Evolutionary conservation across 2,888 invertebrate species (phyloP), one percentile per base, ranked within the genome.

Genomic region (Euplagia quadripunctaria): DNA sequence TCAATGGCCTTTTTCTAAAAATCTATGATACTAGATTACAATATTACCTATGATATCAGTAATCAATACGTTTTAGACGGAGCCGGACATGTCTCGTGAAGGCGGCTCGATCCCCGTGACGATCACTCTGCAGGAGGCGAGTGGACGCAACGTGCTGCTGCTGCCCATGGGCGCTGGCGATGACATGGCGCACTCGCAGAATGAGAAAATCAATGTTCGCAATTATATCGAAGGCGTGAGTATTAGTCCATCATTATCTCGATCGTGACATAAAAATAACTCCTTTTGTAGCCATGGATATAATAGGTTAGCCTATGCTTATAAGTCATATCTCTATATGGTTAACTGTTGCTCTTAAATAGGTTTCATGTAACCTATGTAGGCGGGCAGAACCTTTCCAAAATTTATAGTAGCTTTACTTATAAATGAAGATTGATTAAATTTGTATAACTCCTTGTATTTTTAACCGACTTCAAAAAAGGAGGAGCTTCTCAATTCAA

Each of bases 31-130:
- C 41, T 63, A 46, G 11, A 46, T 11, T 11, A 46, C 11, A 11
- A 46, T 11, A 46, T 46, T 46, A 46, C 7, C 46, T 46, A 46
- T 46, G 14, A 65, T 65, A 65, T 12, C 14, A 20, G 16, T 31
- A 9, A 41, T 66, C 14, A n/a, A 14, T 58, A 41, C 63, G 16
- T 74, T 66, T 6, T 51, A 97, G 86, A 97, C 98, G 4, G 98
- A 98, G 65, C 99, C 99, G 0, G 99, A 99, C 94, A 97, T 99
- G 96, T 99, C 98, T 0, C 97, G 99, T 72, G 99, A 99, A 93
- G 99, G 99, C 73, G 99, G 99, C 31, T 99, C 99, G 65, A 99
- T 99, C 93, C 99, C 99, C 3, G 98, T 99, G 76, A 99, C 99
- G 68, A 96, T 99, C 81, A 99, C 99, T 64, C 97, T 99, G 90